Evolutionary conservation across 2,797 vertebrate genomes (phyloP), one percentile per base, ranked within the genome.

Genomic region (Phaenicophaeus curvirostris): DNA sequence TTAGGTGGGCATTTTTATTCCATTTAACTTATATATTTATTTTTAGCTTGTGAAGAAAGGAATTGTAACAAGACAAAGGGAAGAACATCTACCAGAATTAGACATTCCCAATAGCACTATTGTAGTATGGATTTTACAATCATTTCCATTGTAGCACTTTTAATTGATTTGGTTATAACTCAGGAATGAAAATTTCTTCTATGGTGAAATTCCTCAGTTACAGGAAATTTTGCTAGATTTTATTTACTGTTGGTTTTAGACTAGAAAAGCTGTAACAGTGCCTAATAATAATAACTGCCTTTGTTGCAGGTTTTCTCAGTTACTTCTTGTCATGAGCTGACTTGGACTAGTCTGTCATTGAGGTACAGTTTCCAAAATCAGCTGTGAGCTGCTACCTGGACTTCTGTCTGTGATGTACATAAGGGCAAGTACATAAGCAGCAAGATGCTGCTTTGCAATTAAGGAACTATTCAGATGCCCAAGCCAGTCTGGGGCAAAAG

Each of bases 1-100:
- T 96, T 96, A 95, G 75, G 37, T 88, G 88, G 77, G 69, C 85
- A 95, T 96, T 94, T 97, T 96, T 87, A 80, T 90, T 96, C 85
- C 19, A 4, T 93, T 95, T 93, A 93, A 83, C 35, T 93, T 96
- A 74, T 19, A 66, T 79, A 59, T 86, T 90, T 93, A 94, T 92
- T 94, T 94, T 25, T 53, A 81, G 12, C 59, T 87, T 89, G 78
- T 41, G 68, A 92, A 93, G 67, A 90, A 92, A 93, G 62, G 54
- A 88, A 21, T 48, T 2, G 1, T 58, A 85, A 67, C 48, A 83
- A 69, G 59, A 78, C 51, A 89, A 88, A 90, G 46, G 31, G 51
- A 95, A 67, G 42, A 93, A 75, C 39, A 50, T 68, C 61, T 62
- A 79, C 63, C 12, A 77, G 72, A 69, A 73, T 54, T 85, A 82